A percentile compares a stretch with the other conserved stretches of the same genome.
Conservation (phyloP, 2,113 vertebrate genomes). For the Gobius niger region DNA sequence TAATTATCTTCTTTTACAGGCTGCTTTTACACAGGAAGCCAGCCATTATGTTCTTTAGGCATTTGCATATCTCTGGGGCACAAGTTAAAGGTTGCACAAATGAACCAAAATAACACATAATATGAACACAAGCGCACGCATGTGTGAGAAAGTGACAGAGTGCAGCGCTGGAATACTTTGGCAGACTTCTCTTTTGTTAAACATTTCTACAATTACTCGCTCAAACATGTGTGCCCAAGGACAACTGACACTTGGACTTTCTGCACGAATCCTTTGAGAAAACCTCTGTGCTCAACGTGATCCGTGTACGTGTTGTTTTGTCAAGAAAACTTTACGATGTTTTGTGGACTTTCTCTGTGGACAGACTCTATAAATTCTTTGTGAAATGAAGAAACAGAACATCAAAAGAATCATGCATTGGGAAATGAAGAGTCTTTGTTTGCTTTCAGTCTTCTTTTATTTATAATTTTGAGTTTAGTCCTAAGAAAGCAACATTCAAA, state of each 20-base stretch:
- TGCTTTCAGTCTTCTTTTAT: constrained; percentile 34
- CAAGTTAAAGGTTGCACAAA: constrained; percentile 93
- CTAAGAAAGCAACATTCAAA: constrained; percentile 36
- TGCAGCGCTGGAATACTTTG: constrained; percentile 28
- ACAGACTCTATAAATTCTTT: neutral
- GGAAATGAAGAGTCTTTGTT: constrained; percentile 19
- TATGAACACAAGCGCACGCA: constrained; percentile 50
- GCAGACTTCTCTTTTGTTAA: constrained; percentile 42
- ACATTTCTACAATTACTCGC: constrained; percentile 46
- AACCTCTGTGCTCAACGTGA: constrained; percentile 2
- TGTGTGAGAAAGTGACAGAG: constrained; percentile 55
- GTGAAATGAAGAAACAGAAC: constrained; percentile 16
- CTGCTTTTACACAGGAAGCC: constrained; percentile 97
- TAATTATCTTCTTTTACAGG: constrained; percentile 98
- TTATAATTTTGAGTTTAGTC: constrained; percentile 31
- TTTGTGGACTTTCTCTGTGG: neutral
- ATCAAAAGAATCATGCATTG: neutral
- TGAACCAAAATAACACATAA: constrained; percentile 86
- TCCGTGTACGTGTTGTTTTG: neutral
- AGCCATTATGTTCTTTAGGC: constrained; percentile 98
- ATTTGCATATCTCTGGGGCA: constrained; percentile 91
- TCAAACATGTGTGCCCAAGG: constrained; percentile 45
- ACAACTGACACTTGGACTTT: constrained; percentile 29
- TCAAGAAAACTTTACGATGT: constrained; percentile 2
- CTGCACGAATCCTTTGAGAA: constrained; percentile 13